Evolutionary conservation across 2,888 invertebrate genomes (phyloP).

Genomic region (Sphinx pinastri): DNA sequence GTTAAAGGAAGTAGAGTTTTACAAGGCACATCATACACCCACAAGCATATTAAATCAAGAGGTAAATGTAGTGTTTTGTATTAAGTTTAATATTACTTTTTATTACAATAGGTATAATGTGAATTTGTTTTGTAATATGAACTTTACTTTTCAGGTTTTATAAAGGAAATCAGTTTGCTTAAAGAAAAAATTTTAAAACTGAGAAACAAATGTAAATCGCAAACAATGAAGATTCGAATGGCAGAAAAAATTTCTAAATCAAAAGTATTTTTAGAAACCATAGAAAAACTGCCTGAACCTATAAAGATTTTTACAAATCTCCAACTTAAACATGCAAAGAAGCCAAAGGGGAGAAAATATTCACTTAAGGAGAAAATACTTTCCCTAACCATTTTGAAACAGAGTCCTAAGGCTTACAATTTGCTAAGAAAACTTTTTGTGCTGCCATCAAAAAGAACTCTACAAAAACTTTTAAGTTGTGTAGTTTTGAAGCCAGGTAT

Average conservation of each 20-base stretch:
- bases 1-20: background rate
- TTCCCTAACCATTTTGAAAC: background rate
- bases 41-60: background rate
- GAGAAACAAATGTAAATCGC: background rate
- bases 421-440: slow-evolving; percentile 33
- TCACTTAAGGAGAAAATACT: background rate
- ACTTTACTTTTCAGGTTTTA: background rate
- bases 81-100: background rate
- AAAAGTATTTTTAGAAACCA: background rate
- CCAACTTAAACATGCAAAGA: background rate
- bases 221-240: background rate
- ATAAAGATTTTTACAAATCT: slow-evolving; percentile 34
- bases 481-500: background rate
- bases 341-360: background rate
- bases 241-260: background rate
- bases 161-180: slow-evolving; percentile 1
- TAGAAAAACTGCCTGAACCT: background rate
- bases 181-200: background rate
- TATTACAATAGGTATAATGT: background rate
- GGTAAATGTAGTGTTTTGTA: background rate
- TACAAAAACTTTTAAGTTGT: background rate
- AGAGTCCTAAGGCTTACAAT: background rate
- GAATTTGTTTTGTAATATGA: background rate
- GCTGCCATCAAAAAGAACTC: slow-evolving; percentile 34
- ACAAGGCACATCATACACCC: background rate